Evolutionary conservation across 2,797 vertebrate species (phyloP).

Genomic region (Gymnocypris eckloni): DNA sequence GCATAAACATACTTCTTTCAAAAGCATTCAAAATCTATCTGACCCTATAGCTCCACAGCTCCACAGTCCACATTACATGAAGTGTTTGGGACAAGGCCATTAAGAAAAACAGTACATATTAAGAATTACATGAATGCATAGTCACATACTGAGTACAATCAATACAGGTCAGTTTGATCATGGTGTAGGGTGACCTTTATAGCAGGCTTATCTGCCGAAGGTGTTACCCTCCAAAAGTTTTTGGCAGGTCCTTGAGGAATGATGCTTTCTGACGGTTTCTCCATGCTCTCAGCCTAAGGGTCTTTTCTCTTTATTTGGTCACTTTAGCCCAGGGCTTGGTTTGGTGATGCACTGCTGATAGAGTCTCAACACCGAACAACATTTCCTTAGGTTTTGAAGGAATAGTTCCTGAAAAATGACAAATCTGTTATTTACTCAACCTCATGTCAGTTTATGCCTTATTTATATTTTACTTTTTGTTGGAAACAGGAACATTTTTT

Average conservation of each 20-base stretch:
- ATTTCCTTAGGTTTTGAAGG: not conserved
- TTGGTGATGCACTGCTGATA: constrained; percentile 12
- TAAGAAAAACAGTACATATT: not conserved
- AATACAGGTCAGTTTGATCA: not conserved
- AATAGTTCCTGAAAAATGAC: not conserved
- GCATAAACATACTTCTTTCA: not conserved
- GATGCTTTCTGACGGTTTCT: constrained; percentile 9
- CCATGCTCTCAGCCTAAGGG: constrained; percentile 2
- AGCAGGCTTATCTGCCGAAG: not conserved
- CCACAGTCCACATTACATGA: too few species aligned
- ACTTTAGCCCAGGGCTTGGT: constrained; percentile 12
- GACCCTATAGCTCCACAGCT: not conserved
- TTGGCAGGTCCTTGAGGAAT: constrained; percentile 12
- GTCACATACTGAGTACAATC: not conserved
- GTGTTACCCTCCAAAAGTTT: not conserved
- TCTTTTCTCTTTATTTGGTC: not conserved
- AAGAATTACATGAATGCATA: not conserved
- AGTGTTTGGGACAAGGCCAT: not conserved
- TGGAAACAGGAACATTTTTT: too few species aligned
- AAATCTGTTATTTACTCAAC: constrained; percentile 5
- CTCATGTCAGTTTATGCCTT: not conserved
- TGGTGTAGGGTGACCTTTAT: not conserved
- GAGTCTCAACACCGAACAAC: not conserved
- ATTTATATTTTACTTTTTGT: not conserved
- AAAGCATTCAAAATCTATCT: not conserved